Evolutionary conservation across 2,113 vertebrate species (phyloP).

Genomic region (human (Homo sapiens)): GRCh38 chr9:65001-65500

Average conservation of each 20-base stretch:
- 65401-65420: neutral
- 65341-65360: neutral
- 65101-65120: no score
- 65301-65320: neutral
- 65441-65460: conserved; percentile 1
- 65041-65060: no score
- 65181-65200: neutral
- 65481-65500: conserved; percentile 14
- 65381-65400: neutral
- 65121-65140: neutral
- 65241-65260: neutral
- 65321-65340: conserved; percentile 28
- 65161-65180: neutral
- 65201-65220: neutral
- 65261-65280: neutral
- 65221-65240: neutral
- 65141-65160: neutral
- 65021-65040: no score
- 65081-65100: no score
- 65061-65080: neutral
- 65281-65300: neutral
- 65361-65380: neutral
- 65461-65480: neutral
- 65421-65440: neutral
- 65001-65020: no score